phyloP scores from a whole-genome alignment of 2,113 vertebrate genomes.

The Osmerus mordax region DNA sequence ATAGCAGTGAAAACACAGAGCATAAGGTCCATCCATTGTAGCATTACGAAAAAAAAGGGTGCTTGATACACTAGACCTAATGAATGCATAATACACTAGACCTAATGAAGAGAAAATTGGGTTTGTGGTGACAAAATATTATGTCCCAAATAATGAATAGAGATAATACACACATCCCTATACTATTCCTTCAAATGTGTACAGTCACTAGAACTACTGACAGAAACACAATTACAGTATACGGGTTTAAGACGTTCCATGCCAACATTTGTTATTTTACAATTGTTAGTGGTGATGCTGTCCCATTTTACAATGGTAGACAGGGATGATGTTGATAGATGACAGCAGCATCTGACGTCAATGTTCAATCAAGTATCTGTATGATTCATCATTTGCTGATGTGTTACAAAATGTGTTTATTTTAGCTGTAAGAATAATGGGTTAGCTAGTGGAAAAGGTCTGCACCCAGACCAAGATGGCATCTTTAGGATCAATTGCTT shows the following conservation, averaged over 20 bases:
- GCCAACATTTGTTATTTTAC: conserved; percentile 74
- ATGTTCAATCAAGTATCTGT: background rate
- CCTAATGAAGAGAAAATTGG: no score
- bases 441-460: background rate
- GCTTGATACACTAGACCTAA: no score
- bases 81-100: no score
- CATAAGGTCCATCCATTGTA: no score
- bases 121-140: background rate
- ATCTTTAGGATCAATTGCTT: conserved; percentile 18
- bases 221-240: conserved; percentile 35
- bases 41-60: no score
- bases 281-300: background rate
- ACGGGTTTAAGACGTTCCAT: conserved; percentile 63
- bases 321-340: conserved; percentile 6
- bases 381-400: background rate
- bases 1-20: no score
- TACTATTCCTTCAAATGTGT: conserved; percentile 19
- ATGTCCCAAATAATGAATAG: conserved; percentile 18
- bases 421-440: background rate
- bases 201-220: conserved; percentile 27
- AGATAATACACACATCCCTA: conserved; percentile 4
- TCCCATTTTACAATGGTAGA: conserved; percentile 19
- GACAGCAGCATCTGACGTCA: conserved; percentile 8
- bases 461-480: background rate
- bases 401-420: background rate